These are phyloP conservation scores for Carassius gibelio DNA, from an alignment of 2,113 vertebrate species.

Conservation along the genomic window DNA sequence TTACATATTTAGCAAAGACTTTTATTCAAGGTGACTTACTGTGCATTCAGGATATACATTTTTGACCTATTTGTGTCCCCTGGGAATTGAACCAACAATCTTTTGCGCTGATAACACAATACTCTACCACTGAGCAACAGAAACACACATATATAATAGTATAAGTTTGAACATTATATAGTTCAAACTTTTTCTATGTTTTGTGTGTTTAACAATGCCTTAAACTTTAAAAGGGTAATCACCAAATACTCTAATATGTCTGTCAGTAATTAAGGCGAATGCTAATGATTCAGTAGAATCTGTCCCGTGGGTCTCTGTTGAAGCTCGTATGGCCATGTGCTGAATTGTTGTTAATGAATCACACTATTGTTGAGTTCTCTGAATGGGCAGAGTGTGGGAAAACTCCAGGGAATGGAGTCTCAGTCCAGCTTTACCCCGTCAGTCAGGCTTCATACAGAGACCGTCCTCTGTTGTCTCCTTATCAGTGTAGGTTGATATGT, in stretches of 20 bases:
- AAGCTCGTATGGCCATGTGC: slow-evolving; percentile 13
- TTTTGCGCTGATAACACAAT: no score
- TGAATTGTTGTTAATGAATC: slow-evolving; percentile 24
- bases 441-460: not conserved
- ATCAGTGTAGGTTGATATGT: not conserved
- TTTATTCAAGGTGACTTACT: no score
- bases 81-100: no score
- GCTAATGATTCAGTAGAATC: slow-evolving; percentile 15
- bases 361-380: slow-evolving; percentile 19
- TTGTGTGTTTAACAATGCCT: slow-evolving; percentile 11
- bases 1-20: no score
- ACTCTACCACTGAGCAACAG: no score
- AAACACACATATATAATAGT: no score
- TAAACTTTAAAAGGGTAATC: not conserved
- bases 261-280: not conserved
- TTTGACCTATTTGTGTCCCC: no score
- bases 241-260: not conserved
- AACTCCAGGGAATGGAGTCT: not conserved
- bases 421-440: not conserved
- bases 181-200: not conserved
- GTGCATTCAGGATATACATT: no score
- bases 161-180: not conserved
- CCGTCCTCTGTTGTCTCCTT: not conserved
- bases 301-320: not conserved
- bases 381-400: slow-evolving; percentile 34